Base-by-base conservation (phyloP, 2,888 invertebrate genomes). In the Rotaria macrura region DNA sequence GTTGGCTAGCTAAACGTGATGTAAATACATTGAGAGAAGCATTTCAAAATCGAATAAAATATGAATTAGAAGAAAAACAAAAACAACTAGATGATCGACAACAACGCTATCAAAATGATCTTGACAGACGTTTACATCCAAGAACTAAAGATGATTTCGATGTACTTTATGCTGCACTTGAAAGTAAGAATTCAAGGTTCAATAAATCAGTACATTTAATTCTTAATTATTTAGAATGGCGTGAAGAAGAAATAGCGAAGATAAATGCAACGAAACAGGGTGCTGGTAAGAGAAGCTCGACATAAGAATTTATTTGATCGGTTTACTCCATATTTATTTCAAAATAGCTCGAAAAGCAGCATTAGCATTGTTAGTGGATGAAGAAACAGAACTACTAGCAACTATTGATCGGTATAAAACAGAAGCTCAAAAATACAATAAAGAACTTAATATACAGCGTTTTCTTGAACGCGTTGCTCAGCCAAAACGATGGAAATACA, bases 61-160 rank as follows among this genome's bases (percentile, higher is more conserved):
- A 89, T 89, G 91, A 91, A 88, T 88, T 89, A 85, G 87, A 88
- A 54, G 89, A 91, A 87, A 90, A 90, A 86, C 86, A 89, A 23
- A 88, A 89, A 84, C 90, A 90, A 86, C 88, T 88, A 87, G 89
- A 89, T 87, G 91, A 91, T 87, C 90, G 90, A 85, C 91, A 91
- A 86, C 89, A 89, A 25, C 88, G 90, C 86, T 89, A 91, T 49
- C 89, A 89, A 87, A 87, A 88, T 86, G 91, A 91, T 87, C 90
- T 90, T 87, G 89, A 90, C 85, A 88, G 91, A 84, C 88, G 91
- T 84, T 90, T 90, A 89, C 89, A 91, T 87, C 91, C 91, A 12
- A 90, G 90, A 87, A 88, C 90, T n/a, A 90, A 90, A 87, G 90
- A 90, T 87, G 91, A 91, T 86, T 91, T 91, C 88, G 90, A 91